phyloP scores from a whole-genome alignment of 1,140 invertebrate species.

The Heliothis subflexa region DNA sequence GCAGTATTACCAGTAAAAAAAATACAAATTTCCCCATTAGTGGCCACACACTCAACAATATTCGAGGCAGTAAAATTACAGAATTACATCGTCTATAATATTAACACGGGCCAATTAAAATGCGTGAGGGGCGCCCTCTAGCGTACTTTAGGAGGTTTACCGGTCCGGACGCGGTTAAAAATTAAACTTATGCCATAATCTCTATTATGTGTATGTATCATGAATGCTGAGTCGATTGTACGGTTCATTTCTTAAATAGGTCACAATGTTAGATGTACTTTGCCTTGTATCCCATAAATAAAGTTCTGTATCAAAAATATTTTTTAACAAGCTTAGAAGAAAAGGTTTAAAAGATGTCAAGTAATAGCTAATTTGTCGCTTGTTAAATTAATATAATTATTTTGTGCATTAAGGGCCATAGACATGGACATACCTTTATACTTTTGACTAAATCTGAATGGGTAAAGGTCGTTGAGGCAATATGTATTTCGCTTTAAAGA shows the following conservation, averaged over 20 bases:
- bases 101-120: conserved; percentile 69
- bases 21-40: not conserved
- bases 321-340: too few species aligned
- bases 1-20: not conserved
- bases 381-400: too few species aligned
- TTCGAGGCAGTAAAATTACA: conserved; percentile 13
- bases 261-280: not conserved
- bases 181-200: conserved; percentile 62
- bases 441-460: too few species aligned
- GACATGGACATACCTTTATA: too few species aligned
- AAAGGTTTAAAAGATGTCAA: too few species aligned
- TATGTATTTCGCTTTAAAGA: too few species aligned
- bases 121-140: conserved; percentile 54
- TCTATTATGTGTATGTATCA: conserved; percentile 48
- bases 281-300: too few species aligned
- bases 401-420: too few species aligned
- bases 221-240: conserved; percentile 16
- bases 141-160: conserved; percentile 59
- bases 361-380: too few species aligned
- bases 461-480: too few species aligned
- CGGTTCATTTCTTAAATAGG: not conserved
- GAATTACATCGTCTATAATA: conserved; percentile 56
- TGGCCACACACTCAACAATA: not conserved
- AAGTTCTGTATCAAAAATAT: too few species aligned
- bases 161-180: conserved; percentile 59